These are phyloP conservation scores for Cryptophagus acutangulus DNA, from an alignment of 2,888 invertebrate species.

Conservation along the genomic window DNA sequence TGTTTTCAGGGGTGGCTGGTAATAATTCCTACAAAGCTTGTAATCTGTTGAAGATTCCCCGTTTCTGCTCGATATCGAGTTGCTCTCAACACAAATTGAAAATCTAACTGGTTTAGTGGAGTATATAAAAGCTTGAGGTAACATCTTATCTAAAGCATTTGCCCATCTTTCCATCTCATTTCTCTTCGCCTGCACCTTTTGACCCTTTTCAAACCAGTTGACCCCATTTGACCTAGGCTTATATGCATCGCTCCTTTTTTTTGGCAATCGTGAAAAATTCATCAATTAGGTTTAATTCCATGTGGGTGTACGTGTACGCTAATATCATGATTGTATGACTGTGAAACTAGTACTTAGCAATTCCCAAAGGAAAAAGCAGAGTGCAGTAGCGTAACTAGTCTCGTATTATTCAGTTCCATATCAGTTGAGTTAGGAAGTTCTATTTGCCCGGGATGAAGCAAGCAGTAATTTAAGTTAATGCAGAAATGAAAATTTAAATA, in stretches of 20 bases:
- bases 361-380: no score
- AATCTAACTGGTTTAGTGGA: slow-evolving; percentile 36
- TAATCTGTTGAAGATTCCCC: slow-evolving; percentile 32
- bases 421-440: no score
- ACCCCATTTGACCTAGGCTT: slow-evolving; percentile 27
- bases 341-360: no score
- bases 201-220: slow-evolving; percentile 31
- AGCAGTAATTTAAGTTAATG: no score
- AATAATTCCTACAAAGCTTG: slow-evolving; percentile 29
- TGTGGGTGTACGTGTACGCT: no score
- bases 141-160: slow-evolving; percentile 37
- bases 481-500: no score
- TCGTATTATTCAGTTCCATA: no score
- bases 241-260: slow-evolving; percentile 28
- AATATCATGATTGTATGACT: no score
- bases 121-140: slow-evolving; percentile 37
- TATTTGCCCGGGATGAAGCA: no score
- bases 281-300: no score
- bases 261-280: no score
- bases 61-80: slow-evolving; percentile 30
- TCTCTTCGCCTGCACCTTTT: slow-evolving; percentile 27
- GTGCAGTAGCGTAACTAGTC: no score
- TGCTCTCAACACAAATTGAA: slow-evolving; percentile 39
- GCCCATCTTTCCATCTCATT: slow-evolving; percentile 38
- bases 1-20: slow-evolving; percentile 8